These are phyloP conservation scores for Chrysomallon squamiferum DNA, from an alignment of 1,140 invertebrate genomes.

Conservation along the genomic window DNA sequence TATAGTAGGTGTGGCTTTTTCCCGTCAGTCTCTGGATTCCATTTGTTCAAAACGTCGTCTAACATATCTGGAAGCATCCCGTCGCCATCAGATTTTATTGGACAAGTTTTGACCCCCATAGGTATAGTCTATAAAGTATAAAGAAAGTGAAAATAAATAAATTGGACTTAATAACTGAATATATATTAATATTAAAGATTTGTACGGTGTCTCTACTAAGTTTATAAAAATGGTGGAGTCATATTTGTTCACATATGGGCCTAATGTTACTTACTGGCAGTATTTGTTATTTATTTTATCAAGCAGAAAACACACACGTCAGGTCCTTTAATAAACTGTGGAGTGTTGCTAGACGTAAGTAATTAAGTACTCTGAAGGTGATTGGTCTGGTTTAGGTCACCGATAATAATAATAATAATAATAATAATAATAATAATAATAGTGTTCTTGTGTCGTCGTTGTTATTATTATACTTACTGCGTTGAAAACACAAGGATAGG, in stretches of 20 bases:
- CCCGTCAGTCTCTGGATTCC: constrained; percentile 31
- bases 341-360: background rate
- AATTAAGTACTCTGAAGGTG: background rate
- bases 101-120: constrained; percentile 4
- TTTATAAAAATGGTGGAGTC: background rate
- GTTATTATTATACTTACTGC: no score
- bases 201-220: background rate
- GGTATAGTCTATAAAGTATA: constrained; percentile 12
- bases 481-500: constrained; percentile 73
- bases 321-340: no score
- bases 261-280: no score
- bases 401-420: no score
- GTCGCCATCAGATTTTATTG: constrained; percentile 16
- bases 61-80: constrained; percentile 24
- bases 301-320: background rate
- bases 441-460: no score
- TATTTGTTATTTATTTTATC: no score
- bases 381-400: background rate
- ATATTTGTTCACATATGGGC: no score
- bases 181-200: background rate
- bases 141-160: background rate
- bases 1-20: constrained; percentile 65
- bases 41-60: constrained; percentile 16
- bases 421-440: no score
- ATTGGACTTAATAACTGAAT: background rate